Conservation (phyloP, 2,888 invertebrate genomes). For the Drosophila emarginata region DNA sequence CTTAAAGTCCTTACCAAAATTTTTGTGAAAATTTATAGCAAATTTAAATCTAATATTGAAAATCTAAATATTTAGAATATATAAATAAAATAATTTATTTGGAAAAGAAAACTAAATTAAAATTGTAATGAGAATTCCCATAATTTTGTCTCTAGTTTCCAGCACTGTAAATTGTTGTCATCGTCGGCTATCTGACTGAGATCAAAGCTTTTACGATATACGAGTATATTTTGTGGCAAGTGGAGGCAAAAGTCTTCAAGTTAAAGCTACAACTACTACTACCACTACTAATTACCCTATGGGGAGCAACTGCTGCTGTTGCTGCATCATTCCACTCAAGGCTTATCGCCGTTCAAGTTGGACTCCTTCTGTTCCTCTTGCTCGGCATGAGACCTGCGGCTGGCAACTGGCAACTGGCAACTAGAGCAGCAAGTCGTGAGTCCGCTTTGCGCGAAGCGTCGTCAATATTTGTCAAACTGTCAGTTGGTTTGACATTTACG, state of each 20-base stretch:
- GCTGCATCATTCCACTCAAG: not conserved
- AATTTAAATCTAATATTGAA: too few species aligned
- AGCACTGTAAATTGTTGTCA: slow-evolving; percentile 39
- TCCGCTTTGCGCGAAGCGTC: slow-evolving; percentile 66
- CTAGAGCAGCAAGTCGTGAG: slow-evolving; percentile 44
- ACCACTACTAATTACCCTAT: slow-evolving; percentile 75
- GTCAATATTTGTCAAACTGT: slow-evolving; percentile 82
- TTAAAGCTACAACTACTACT: slow-evolving; percentile 48
- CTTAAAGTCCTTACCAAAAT: too few species aligned
- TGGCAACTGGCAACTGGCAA: slow-evolving; percentile 18
- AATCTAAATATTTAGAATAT: not conserved
- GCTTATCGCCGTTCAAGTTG: slow-evolving; percentile 16
- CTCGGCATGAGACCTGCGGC: not conserved
- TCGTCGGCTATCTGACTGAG: slow-evolving; percentile 58
- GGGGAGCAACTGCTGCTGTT: slow-evolving; percentile 58
- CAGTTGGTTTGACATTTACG: slow-evolving; percentile 80
- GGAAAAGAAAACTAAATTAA: not conserved
- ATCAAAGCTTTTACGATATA: slow-evolving; percentile 60
- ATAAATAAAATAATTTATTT: not conserved
- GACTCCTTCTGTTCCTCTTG: slow-evolving; percentile 5
- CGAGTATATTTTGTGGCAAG: slow-evolving; percentile 64
- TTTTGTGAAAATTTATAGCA: too few species aligned
- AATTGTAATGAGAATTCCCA: too few species aligned
- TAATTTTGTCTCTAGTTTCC: too few species aligned
- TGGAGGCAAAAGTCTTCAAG: slow-evolving; percentile 57